A percentile compares a stretch with the other conserved stretches of the same genome.
Conservation (phyloP, 2,797 vertebrate genomes). For the Acrossocheilus wenchowensis region DNA sequence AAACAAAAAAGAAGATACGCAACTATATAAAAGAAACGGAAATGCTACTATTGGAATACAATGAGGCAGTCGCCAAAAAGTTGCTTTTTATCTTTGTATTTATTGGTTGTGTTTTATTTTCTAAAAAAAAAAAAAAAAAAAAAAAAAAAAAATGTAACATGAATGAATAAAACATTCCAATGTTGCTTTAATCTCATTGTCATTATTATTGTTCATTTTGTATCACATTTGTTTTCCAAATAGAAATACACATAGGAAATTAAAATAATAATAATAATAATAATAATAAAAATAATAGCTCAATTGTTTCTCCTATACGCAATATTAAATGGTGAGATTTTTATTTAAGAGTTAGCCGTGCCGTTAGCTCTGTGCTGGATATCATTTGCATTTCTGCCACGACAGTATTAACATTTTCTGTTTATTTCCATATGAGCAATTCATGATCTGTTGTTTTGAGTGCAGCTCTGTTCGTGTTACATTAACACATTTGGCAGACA, state of each 20-base stretch:
- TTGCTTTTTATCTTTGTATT: slow-evolving; percentile 83
- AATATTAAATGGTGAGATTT: not conserved
- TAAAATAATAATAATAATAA: too few species aligned
- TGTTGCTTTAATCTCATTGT: slow-evolving; percentile 55
- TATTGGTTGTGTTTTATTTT: slow-evolving; percentile 84
- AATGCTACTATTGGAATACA: slow-evolving; percentile 68
- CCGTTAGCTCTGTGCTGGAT: too few species aligned
- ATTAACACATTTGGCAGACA: not conserved
- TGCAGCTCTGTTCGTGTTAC: not conserved
- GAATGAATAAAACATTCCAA: slow-evolving; percentile 61
- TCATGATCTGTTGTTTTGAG: not conserved
- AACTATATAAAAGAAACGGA: slow-evolving; percentile 58
- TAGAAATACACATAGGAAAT: not conserved
- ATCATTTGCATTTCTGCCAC: not conserved
- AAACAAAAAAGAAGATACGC: not conserved
- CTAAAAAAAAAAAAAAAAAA: slow-evolving; percentile 66
- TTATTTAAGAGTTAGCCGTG: not conserved
- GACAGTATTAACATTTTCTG: too few species aligned
- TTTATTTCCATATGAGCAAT: not conserved
- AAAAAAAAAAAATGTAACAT: slow-evolving; percentile 69
- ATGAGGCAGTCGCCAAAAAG: slow-evolving; percentile 54
- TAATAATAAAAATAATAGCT: not conserved
- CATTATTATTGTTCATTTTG: slow-evolving; percentile 4
- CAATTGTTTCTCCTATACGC: not conserved
- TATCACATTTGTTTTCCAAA: not conserved